Percentiles rank a stretch among this genome's conserved stretches.
Evolutionary conservation across 2,113 vertebrate species (phyloP).

Genomic region (Pavo muticus): DNA sequence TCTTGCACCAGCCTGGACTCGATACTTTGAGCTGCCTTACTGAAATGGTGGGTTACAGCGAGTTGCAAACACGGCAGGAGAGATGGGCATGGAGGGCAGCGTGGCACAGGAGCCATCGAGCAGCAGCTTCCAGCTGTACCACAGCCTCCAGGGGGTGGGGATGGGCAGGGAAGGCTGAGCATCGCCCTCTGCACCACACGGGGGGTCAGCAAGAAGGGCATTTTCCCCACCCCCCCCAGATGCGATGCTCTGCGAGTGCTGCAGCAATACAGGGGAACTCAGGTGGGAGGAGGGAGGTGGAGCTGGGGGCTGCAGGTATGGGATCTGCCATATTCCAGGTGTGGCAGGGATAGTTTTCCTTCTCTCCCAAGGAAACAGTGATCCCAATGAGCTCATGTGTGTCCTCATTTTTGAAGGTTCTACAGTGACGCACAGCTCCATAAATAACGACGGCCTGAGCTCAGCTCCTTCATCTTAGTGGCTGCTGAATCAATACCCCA

Average conservation of each 20-base stretch:
- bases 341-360: not conserved
- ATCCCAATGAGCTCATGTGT: not conserved
- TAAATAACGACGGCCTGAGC: not conserved
- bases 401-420: not conserved
- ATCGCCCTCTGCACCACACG: not conserved
- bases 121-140: not conserved
- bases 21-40: not conserved
- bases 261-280: not conserved
- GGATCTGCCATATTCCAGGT: not conserved
- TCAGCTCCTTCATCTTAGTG: not conserved
- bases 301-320: not conserved
- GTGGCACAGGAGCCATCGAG: not conserved
- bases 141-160: not conserved
- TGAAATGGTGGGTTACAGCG: not conserved
- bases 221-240: not conserved
- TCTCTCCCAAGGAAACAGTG: not conserved
- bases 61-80: not conserved
- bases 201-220: not conserved
- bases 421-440: fast-evolving
- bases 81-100: not conserved
- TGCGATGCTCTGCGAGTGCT: fast-evolving
- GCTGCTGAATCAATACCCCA: not conserved
- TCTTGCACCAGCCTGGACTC: not conserved
- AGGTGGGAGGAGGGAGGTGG: not conserved
- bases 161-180: not conserved